Percentiles rank a stretch among this genome's conserved stretches.
Evolutionary conservation across 2,797 vertebrate species (phyloP).

Genomic region (Gymnoscopelus braueri): DNA sequence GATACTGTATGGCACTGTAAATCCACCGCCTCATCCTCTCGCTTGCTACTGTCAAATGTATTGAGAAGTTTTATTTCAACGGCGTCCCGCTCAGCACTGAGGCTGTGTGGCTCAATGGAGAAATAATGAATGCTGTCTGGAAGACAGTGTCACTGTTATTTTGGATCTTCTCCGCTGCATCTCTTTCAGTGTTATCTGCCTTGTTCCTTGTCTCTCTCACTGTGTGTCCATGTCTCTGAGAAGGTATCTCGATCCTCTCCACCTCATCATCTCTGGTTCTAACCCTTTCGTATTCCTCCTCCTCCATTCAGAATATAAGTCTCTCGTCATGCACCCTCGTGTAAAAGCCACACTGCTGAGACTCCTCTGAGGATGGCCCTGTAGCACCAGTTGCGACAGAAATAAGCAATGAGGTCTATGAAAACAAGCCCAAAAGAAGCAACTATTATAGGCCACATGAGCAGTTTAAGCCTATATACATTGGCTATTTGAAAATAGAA

Average conservation of each 20-base stretch:
- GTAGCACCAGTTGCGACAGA: too few species aligned
- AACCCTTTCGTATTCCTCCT: conserved; percentile 2
- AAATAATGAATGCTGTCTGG: conserved; percentile 75
- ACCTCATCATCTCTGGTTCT: conserved; percentile 32
- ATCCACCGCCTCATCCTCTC: conserved; percentile 69
- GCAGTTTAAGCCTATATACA: too few species aligned
- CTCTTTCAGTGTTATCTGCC: conserved; percentile 1
- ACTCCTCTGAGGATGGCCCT: conserved; percentile 1
- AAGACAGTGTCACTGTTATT: conserved; percentile 75
- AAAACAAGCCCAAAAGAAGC: too few species aligned
- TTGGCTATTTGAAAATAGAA: too few species aligned
- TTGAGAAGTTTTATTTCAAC: conserved; percentile 74
- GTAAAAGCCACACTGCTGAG: conserved; percentile 46
- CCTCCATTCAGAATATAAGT: conserved; percentile 46
- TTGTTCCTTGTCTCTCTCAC: conserved; percentile 22
- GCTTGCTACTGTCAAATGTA: conserved; percentile 70
- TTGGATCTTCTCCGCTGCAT: conserved; percentile 64
- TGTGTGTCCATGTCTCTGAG: conserved; percentile 37
- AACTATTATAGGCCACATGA: too few species aligned
- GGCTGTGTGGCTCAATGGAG: conserved; percentile 58
- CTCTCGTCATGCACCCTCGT: conserved; percentile 48
- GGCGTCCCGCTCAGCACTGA: conserved; percentile 59
- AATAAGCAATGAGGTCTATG: too few species aligned
- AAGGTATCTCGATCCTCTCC: conserved; percentile 46
- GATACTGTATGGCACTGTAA: conserved; percentile 75